Evolutionary conservation across 1,140 invertebrate species (phyloP).

Genomic region (Lepidurus arcticus): DNA sequence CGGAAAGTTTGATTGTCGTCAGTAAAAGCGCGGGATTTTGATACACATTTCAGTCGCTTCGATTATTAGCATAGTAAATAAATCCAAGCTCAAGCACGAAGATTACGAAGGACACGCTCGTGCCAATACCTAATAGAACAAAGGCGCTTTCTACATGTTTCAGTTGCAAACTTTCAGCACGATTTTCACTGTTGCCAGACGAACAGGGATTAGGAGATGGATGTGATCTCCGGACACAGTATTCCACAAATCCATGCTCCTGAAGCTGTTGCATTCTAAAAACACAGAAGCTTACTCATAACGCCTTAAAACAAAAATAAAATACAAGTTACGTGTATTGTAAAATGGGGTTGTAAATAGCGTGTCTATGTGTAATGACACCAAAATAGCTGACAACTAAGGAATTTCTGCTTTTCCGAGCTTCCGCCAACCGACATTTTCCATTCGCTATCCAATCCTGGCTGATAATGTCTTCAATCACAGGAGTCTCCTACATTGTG

Average conservation of each 20-base stretch:
- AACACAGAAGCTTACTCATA: neutral
- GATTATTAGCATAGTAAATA: neutral
- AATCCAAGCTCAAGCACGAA: neutral
- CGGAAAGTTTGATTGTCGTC: no score
- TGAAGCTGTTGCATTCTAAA: constrained; percentile 6
- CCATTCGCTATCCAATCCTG: neutral
- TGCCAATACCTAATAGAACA: neutral
- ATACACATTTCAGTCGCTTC: neutral
- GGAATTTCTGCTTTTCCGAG: constrained; percentile 6
- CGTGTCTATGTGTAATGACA: neutral
- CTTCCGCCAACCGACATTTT: neutral
- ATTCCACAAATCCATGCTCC: constrained; percentile 2
- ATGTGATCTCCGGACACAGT: constrained; percentile 2
- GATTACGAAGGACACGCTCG: neutral
- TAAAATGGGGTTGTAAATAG: neutral
- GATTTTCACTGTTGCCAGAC: neutral
- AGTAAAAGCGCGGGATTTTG: no score
- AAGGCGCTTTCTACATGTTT: neutral
- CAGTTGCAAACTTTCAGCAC: neutral
- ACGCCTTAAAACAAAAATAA: no score
- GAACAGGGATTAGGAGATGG: neutral
- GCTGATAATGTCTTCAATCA: neutral
- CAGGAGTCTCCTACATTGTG: constrained; percentile 6
- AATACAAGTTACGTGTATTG: neutral
- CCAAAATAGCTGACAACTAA: neutral